Percentiles rank a stretch among this genome's conserved stretches.
phyloP scores from a whole-genome alignment of 2,888 invertebrate species.

The Loripinus fragilis region DNA sequence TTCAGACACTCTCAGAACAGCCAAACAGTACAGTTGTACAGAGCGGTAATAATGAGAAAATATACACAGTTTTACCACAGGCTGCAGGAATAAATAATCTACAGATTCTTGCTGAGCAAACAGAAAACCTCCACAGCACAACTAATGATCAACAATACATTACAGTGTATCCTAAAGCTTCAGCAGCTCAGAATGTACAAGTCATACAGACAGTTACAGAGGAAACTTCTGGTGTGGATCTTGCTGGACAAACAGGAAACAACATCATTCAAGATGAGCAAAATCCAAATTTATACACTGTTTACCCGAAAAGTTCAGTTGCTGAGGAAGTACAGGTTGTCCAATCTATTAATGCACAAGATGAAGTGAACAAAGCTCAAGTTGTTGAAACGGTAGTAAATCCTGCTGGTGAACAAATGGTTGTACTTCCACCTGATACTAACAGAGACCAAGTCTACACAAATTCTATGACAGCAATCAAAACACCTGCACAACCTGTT shows the following conservation, averaged over 20 bases:
- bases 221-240: not conserved
- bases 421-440: not conserved
- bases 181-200: no score
- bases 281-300: not conserved
- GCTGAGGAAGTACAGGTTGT: not conserved
- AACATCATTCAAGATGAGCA: not conserved
- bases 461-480: not conserved
- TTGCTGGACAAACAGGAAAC: not conserved
- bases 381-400: not conserved
- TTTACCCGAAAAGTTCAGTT: not conserved
- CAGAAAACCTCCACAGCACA: no score
- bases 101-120: no score
- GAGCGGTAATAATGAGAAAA: no score
- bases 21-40: no score
- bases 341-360: not conserved
- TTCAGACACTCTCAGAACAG: no score
- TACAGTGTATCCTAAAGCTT: no score
- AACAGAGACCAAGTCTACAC: not conserved
- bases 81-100: no score
- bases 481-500: no score
- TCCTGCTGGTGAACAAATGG: not conserved
- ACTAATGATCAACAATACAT: no score
- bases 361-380: not conserved
- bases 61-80: no score
- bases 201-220: not conserved